Evolutionary conservation across 2,888 invertebrate species (phyloP).

Genomic region (Meghimatium bilineatum): DNA sequence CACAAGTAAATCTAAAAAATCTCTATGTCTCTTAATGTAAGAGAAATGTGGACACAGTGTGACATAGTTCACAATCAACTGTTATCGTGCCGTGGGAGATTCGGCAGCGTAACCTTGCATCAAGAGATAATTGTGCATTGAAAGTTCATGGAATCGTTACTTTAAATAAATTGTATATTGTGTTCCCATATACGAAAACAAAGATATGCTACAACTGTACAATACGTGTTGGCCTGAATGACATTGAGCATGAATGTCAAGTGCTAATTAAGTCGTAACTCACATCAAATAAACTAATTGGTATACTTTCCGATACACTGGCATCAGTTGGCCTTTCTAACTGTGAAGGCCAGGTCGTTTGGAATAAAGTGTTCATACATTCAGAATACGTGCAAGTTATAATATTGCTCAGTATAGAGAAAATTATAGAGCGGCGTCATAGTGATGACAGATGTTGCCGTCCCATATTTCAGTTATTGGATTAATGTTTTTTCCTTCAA

Average conservation of each 20-base stretch:
- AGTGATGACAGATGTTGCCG: background rate
- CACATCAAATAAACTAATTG: background rate
- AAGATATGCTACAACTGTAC: background rate
- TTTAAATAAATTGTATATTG: background rate
- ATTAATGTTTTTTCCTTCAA: background rate
- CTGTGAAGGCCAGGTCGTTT: background rate
- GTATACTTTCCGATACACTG: background rate
- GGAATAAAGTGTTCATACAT: background rate
- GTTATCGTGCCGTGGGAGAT: too few species aligned
- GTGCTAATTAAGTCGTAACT: background rate
- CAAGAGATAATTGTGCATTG: too few species aligned
- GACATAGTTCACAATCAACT: too few species aligned
- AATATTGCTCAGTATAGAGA: background rate
- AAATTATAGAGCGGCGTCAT: background rate
- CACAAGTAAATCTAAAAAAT: too few species aligned
- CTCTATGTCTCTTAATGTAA: too few species aligned
- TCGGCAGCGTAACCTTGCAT: too few species aligned
- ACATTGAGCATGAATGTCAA: constrained; percentile 2
- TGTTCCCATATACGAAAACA: background rate
- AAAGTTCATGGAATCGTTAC: background rate
- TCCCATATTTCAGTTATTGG: background rate
- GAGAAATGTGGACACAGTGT: too few species aligned
- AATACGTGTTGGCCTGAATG: background rate
- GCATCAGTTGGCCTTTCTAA: background rate
- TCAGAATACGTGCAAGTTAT: too few species aligned